Evolutionary conservation across 1,140 invertebrate genomes (phyloP), one percentile per base, ranked within the genome.

Genomic region (Battus philenor): DNA sequence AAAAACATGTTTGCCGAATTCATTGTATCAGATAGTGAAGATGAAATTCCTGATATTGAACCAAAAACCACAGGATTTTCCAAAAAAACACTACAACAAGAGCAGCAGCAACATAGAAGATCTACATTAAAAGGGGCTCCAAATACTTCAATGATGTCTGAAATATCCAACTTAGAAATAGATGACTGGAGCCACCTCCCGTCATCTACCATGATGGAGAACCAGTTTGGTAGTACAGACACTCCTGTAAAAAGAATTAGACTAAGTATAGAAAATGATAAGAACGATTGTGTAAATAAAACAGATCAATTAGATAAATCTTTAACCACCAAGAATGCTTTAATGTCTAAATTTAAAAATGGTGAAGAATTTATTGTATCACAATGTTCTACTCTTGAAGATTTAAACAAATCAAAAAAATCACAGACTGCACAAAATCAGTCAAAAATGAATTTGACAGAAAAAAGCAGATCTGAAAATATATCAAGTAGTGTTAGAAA

Each of bases 1-100:
- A 82, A 79, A 44, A 81, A 79, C 33, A 73, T 70, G 59, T 79
- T 75, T 60, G 58, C 68, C 12, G 68, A 77, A 26, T 85, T 85
- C 33, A 56, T 82, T 53, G 56, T 68, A 4, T 73, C 71, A 5
- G 81, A 81, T 12, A 78, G 68, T 70, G 81, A 82, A 44, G 69
- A 81, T 41, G 78, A 81, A 54, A 68, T 77, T 18, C 49, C 75
- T n/a, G 75, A 79, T 10, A 69, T 79, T 32, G 61, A 75, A 47
- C 56, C 69, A 10, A 81, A 67, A 52, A 45, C 73, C 2, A 79
- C 78, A 60, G 61, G 39, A 18, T 76, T 82, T 33, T 50, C 60
- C 43, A 75, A 62, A 26, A 64, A 50, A 30, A 8, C 16, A 15
- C 32, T 63, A 26, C 47, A 44, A 17, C 56, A 49, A 44, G 34